A percentile compares a stretch with the other conserved stretches of the same genome.
phyloP scores from a whole-genome alignment of 2,888 invertebrate species.

The Liopterus haemorrhoidalis region DNA sequence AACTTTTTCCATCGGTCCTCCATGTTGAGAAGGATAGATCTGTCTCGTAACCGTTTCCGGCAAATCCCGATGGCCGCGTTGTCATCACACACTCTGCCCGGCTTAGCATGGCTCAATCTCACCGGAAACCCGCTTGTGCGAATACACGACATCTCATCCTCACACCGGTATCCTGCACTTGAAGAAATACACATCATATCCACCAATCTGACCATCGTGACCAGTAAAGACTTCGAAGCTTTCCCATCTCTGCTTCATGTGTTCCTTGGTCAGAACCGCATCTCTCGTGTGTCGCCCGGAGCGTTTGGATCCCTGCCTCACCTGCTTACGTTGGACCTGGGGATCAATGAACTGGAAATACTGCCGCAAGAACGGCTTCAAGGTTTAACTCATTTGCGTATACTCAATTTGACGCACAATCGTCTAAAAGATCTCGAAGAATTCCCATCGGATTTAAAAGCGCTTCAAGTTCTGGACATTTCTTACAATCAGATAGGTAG shows the following conservation, averaged over 20 bases:
- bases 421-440: slow-evolving; percentile 74
- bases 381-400: slow-evolving; percentile 65
- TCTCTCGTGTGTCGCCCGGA: slow-evolving; percentile 74
- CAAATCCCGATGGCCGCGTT: slow-evolving; percentile 73
- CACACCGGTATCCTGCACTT: slow-evolving; percentile 68
- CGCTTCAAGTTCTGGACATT: slow-evolving; percentile 72
- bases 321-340: slow-evolving; percentile 72
- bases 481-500: slow-evolving; percentile 77
- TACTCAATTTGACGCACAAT: slow-evolving; percentile 80
- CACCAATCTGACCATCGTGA: slow-evolving; percentile 76
- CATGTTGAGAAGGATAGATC: slow-evolving; percentile 65
- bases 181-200: slow-evolving; percentile 73
- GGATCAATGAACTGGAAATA: slow-evolving; percentile 74
- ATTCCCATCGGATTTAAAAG: slow-evolving; percentile 70
- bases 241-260: slow-evolving; percentile 73
- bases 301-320: slow-evolving; percentile 74
- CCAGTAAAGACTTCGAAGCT: slow-evolving; percentile 78
- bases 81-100: slow-evolving; percentile 67
- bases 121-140: slow-evolving; percentile 74
- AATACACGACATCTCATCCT: slow-evolving; percentile 65
- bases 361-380: slow-evolving; percentile 79
- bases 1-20: slow-evolving; percentile 74
- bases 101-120: slow-evolving; percentile 70
- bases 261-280: slow-evolving; percentile 65
- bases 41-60: slow-evolving; percentile 72